Evolutionary conservation across 2,797 vertebrate genomes (phyloP).

Genomic region (Myotis vivesi): DNA sequence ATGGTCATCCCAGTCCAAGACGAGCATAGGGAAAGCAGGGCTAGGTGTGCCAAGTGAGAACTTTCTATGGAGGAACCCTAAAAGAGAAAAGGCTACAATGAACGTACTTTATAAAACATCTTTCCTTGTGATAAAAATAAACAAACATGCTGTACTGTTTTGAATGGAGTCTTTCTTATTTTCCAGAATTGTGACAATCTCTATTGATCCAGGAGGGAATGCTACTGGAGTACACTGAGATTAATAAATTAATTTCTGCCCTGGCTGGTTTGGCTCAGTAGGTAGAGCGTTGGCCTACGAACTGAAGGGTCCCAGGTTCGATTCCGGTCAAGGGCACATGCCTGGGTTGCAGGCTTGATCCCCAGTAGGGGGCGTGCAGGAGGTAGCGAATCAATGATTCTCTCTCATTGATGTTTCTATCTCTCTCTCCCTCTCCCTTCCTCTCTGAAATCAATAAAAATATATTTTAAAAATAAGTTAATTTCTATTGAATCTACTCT

Average conservation of each 20-base stretch:
- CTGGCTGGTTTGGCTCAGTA: too few species aligned
- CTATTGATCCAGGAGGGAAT: neutral
- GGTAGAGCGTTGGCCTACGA: too few species aligned
- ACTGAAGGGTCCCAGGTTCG: too few species aligned
- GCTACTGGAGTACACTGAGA: neutral
- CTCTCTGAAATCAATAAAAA: too few species aligned
- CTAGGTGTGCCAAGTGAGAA: neutral
- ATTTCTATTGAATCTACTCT: neutral
- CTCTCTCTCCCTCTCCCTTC: too few species aligned
- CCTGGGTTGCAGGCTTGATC: too few species aligned
- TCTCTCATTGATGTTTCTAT: too few species aligned
- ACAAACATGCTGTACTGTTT: neutral
- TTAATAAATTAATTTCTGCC: neutral
- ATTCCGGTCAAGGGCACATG: too few species aligned
- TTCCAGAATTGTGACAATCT: slow-evolving; percentile 34
- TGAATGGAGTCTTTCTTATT: neutral
- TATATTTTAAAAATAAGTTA: neutral
- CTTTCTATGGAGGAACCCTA: neutral
- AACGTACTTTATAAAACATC: neutral
- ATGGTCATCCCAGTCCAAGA: neutral
- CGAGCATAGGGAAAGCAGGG: neutral
- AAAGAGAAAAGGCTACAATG: neutral
- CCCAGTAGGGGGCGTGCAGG: too few species aligned
- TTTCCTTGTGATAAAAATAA: neutral
- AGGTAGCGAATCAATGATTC: too few species aligned